Percentiles rank a stretch among this genome's conserved stretches.
Evolutionary conservation across 2,888 invertebrate species (phyloP).

Genomic region (Sphecodes monilicornis): DNA sequence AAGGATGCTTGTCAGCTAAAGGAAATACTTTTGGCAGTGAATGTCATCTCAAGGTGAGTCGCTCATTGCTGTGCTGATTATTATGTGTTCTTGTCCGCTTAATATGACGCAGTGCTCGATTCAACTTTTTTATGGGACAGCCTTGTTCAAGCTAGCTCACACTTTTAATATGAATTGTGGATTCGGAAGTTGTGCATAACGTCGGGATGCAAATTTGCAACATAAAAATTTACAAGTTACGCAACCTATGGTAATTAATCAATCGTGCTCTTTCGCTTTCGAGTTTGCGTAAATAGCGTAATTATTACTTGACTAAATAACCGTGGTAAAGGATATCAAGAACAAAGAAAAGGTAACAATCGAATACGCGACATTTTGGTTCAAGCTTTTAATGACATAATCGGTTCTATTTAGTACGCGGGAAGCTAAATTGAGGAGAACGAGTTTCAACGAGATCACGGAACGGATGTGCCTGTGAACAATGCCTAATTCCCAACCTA

Average conservation of each 20-base stretch:
- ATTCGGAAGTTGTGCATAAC: background rate
- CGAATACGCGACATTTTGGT: background rate
- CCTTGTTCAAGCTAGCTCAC: background rate
- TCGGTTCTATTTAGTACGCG: background rate
- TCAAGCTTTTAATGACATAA: background rate
- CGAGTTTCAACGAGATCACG: constrained; percentile 1
- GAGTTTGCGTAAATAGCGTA: background rate
- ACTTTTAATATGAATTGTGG: background rate
- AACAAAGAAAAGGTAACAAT: background rate
- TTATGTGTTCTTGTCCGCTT: constrained; percentile 17
- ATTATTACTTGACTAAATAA: background rate
- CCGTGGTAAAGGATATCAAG: background rate
- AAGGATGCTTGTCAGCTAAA: background rate
- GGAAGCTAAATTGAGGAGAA: background rate
- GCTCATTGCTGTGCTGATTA: background rate
- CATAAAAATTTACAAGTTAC: background rate
- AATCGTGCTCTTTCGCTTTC: background rate
- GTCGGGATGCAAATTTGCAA: background rate
- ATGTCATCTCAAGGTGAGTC: constrained; percentile 3
- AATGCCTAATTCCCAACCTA: background rate
- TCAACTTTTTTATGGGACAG: background rate
- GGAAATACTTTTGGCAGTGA: background rate
- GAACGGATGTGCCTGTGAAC: constrained; percentile 6
- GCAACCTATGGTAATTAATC: background rate
- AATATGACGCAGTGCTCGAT: background rate